phyloP scores from a whole-genome alignment of 2,113 vertebrate genomes.

The Montifringilla adamsi region DNA sequence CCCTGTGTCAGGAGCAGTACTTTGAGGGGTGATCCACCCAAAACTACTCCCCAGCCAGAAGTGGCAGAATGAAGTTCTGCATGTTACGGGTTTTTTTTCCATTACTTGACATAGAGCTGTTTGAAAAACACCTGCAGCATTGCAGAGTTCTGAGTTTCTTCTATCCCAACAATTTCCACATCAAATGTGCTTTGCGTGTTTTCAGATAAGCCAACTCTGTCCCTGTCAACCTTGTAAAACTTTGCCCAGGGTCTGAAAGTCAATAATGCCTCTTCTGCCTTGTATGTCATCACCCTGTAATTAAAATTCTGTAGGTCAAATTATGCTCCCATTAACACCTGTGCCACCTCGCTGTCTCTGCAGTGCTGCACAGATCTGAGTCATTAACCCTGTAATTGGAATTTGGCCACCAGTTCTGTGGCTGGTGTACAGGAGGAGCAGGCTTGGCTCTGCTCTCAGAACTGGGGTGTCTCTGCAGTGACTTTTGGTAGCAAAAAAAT shows the following conservation, averaged over 20 bases:
- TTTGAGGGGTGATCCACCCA: neutral
- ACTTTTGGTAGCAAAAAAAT: neutral
- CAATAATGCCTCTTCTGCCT: neutral
- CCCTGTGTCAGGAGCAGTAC: neutral
- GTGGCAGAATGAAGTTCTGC: neutral
- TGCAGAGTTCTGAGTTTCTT: neutral
- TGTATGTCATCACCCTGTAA: neutral
- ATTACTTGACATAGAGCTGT: neutral
- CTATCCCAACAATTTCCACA: neutral
- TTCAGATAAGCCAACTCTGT: neutral
- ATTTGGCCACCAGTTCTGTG: neutral
- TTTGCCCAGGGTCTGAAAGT: neutral
- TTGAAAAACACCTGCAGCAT: neutral
- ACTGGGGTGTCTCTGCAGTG: neutral
- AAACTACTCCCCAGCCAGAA: neutral
- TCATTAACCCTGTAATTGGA: neutral
- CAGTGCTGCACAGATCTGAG: neutral
- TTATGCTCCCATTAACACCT: neutral
- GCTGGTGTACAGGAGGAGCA: neutral
- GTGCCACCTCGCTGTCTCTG: neutral
- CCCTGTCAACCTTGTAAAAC: neutral
- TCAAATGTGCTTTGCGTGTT: neutral
- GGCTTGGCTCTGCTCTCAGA: neutral
- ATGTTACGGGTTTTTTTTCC: neutral
- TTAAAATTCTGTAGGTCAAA: conserved; percentile 10